A percentile compares a stretch with the other conserved stretches of the same genome.
These are phyloP conservation scores for Amniataba percoides DNA, from an alignment of 2,797 vertebrate genomes.

Conservation along the genomic window DNA sequence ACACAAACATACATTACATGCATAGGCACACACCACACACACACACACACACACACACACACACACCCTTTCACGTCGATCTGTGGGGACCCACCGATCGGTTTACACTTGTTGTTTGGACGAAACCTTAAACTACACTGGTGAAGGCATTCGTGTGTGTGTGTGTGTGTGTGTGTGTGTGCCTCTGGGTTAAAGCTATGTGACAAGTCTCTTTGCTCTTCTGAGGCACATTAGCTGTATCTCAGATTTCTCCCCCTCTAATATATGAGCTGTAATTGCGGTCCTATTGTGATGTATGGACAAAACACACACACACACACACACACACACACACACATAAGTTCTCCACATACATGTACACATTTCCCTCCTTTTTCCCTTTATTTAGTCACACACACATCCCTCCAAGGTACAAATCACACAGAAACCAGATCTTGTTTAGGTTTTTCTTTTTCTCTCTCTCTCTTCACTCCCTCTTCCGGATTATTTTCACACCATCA, in stretches of 20 bases:
- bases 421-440: slow-evolving; percentile 38
- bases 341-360: not conserved
- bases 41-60: slow-evolving; percentile 1
- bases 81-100: slow-evolving; percentile 45
- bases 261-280: slow-evolving; percentile 40
- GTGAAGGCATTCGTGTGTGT: slow-evolving; percentile 20
- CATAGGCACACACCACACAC: slow-evolving; percentile 5
- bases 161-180: slow-evolving; percentile 20
- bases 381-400: not conserved
- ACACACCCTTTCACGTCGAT: slow-evolving; percentile 19
- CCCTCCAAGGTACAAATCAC: slow-evolving; percentile 24
- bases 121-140: slow-evolving; percentile 56
- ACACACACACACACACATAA: slow-evolving; percentile 21
- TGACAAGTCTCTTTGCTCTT: slow-evolving; percentile 28
- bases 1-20: slow-evolving; percentile 19
- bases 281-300: slow-evolving; percentile 40
- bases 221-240: slow-evolving; percentile 23
- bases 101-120: slow-evolving; percentile 56
- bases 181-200: slow-evolving; percentile 16
- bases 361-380: not conserved
- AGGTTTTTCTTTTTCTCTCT: not conserved
- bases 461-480: not conserved
- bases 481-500: slow-evolving; percentile 24
- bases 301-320: slow-evolving; percentile 17
- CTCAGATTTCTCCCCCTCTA: slow-evolving; percentile 59